Percentiles rank a stretch among this genome's conserved stretches.
Evolutionary conservation across 1,140 invertebrate species (phyloP).

Genomic region (Frieseomelitta varia): DNA sequence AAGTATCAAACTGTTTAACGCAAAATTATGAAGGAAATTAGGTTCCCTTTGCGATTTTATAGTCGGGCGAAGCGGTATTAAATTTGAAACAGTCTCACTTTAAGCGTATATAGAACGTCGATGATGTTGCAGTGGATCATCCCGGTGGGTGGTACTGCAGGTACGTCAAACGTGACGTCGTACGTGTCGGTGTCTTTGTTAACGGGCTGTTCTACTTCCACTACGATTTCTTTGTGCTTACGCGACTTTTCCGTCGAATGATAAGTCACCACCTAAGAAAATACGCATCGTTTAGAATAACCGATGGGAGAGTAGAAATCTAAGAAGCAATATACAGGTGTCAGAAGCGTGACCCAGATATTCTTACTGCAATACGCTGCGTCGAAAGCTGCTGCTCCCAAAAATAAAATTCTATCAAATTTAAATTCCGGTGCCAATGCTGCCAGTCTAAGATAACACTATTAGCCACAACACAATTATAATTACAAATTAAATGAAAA

Average conservation of each 20-base stretch:
- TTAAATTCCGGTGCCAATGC: not conserved
- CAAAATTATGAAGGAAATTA: not conserved
- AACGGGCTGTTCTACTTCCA: constrained; percentile 71
- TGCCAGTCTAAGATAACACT: not conserved
- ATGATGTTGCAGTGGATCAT: constrained; percentile 65
- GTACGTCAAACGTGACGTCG: constrained; percentile 66
- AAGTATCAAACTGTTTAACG: too few species aligned
- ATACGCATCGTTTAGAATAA: constrained; percentile 13
- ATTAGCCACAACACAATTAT: not conserved
- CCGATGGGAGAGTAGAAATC: not conserved
- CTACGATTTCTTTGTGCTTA: constrained; percentile 74
- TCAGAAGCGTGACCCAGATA: constrained; percentile 19
- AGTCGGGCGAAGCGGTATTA: not conserved
- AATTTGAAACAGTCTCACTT: constrained; percentile 31
- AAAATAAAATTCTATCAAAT: not conserved
- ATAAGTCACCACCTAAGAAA: constrained; percentile 70
- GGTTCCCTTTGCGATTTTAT: not conserved
- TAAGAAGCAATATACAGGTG: not conserved
- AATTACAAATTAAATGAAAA: not conserved
- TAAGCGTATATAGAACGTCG: constrained; percentile 46
- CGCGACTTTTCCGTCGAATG: constrained; percentile 68
- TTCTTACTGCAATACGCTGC: not conserved
- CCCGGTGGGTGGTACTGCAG: constrained; percentile 71
- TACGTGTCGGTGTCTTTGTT: constrained; percentile 52
- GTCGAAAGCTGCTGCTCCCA: not conserved